Base-by-base conservation (phyloP, 1,140 invertebrate genomes). In the Tribolium madens region DNA sequence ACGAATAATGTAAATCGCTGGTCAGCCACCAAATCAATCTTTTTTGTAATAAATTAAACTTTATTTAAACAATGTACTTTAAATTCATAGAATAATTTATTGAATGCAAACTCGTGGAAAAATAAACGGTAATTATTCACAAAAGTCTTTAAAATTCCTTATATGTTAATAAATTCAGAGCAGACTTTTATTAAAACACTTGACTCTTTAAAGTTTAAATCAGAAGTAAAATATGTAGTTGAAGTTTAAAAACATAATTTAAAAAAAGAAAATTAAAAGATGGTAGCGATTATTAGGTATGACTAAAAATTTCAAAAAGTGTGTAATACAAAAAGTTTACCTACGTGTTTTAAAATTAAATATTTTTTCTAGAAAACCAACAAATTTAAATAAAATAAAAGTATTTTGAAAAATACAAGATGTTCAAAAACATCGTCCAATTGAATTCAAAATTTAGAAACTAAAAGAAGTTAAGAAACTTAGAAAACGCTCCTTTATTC, bases 131-230 rank as follows among this genome's bases (percentile, higher is more conserved):
- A 64, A 64, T 64, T 64, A 64, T 33, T 64, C 57, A 26, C 10
- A 64, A 5, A 21, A 0, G 33, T 64, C 18, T 64, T 64, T 64
- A 64, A 64, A 64, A 64, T 64, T 64, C 21, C 21, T 33, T 64
- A 33, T 64, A 12, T 64, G 57, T 64, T 64, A 64, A 64, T 64
- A 64, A 64, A 64, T 64, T 64, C 26, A 42, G 3, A n/a, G 14
- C 6, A 3, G 52, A 57, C 2, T 17, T 21, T 57, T 57, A 57
- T 57, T 57, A 57, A 13, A 53, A 57, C 52, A 57, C 52, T 57
- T 10, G 12, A 26, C 57, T 64, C 57, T 64, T 64, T 64, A 64
- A 64, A 64, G 57, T 64, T 64, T 64, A 64, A 64, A 64, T 33
- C 21, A 64, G 17, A 33, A 12, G 26, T 64, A n/a, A 60, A 12